phyloP scores from a whole-genome alignment of 2,888 invertebrate species.

The Seira ritae region DNA sequence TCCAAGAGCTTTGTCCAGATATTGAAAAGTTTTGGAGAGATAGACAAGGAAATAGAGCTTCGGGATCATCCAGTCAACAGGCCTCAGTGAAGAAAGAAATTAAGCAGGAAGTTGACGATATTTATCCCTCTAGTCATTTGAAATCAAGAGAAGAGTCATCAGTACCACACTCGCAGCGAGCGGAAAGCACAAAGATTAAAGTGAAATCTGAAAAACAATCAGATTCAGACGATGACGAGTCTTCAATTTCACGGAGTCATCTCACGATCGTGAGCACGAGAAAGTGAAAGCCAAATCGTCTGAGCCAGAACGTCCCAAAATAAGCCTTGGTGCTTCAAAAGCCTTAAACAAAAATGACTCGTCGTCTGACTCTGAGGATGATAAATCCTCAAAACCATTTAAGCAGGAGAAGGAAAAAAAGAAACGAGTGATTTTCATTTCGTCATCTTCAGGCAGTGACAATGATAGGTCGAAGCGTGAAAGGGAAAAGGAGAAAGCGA shows the following conservation, averaged over 20 bases:
- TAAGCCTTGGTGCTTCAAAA: neutral
- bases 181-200: no score
- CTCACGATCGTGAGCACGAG: conserved; percentile 13
- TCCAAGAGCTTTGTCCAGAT: conserved; percentile 56
- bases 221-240: no score
- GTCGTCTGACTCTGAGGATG: conserved; percentile 31
- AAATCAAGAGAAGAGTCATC: no score
- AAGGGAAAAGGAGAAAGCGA: neutral
- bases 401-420: conserved; percentile 37
- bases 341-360: neutral
- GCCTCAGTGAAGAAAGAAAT: neutral
- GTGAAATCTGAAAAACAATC: no score
- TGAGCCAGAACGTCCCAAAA: neutral
- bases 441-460: conserved; percentile 30
- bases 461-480: neutral
- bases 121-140: no score
- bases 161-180: no score
- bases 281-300: neutral
- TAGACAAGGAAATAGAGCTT: neutral
- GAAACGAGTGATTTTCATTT: neutral
- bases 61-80: conserved; percentile 1
- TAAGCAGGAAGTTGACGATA: no score
- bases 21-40: conserved; percentile 12
- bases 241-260: no score
- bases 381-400: no score